phyloP scores from a whole-genome alignment of 2,113 vertebrate species.

The Gracilinanus agilis region DNA sequence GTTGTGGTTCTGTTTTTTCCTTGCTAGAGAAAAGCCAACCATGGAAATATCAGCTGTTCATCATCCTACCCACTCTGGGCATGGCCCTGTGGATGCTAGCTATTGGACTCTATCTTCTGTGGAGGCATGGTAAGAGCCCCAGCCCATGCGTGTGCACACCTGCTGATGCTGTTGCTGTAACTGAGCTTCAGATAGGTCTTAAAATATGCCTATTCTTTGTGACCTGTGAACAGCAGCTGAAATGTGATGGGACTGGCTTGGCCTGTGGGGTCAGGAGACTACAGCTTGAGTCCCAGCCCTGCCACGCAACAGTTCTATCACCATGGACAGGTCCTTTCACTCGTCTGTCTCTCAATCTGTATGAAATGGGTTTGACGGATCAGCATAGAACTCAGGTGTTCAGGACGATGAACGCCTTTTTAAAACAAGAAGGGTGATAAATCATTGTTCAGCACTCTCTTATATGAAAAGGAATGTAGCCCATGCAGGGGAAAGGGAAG shows the following conservation, averaged over 20 bases:
- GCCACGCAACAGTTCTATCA: not conserved
- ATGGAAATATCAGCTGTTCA: not conserved
- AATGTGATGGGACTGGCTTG: not conserved
- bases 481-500: no score
- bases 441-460: no score
- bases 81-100: not conserved
- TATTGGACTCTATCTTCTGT: not conserved
- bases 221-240: not conserved
- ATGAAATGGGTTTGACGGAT: not conserved
- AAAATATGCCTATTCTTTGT: not conserved
- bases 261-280: no score
- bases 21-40: constrained; percentile 45
- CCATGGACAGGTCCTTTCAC: no score
- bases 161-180: not conserved
- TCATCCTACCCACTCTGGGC: constrained; percentile 54
- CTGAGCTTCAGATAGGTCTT: not conserved
- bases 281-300: no score
- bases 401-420: not conserved
- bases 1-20: constrained; percentile 44
- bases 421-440: not conserved
- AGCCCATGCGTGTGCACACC: not conserved
- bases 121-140: constrained; percentile 61
- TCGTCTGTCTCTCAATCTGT: not conserved
- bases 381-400: not conserved
- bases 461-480: no score